These are phyloP conservation scores for Phenacoccus solenopsis DNA, from an alignment of 1,140 invertebrate species.

Conservation along the genomic window DNA sequence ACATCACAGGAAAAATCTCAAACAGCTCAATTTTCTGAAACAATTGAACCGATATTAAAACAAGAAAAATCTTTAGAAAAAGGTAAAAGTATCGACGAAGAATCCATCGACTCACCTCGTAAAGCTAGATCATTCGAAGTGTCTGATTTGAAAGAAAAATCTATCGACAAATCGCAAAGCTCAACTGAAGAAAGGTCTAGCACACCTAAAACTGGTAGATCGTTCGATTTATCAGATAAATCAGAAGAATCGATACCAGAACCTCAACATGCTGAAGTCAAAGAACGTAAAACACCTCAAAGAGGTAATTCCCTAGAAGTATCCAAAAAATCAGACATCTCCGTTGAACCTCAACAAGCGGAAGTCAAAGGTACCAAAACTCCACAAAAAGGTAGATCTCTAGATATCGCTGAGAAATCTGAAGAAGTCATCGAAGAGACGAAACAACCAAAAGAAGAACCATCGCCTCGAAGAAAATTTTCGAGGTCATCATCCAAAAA, in stretches of 20 bases:
- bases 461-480: background rate
- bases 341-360: background rate
- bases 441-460: background rate
- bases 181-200: background rate
- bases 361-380: background rate
- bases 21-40: background rate
- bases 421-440: background rate
- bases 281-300: background rate
- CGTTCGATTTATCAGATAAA: background rate
- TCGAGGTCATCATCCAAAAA: background rate
- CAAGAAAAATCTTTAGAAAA: background rate
- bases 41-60: background rate
- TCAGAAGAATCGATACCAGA: background rate
- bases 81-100: background rate
- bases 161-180: background rate
- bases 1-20: background rate
- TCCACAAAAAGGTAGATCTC: conserved; percentile 5
- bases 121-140: background rate
- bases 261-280: background rate
- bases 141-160: background rate
- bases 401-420: background rate
- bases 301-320: background rate
- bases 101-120: background rate
- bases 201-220: background rate
- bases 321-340: background rate